Percentiles rank a stretch among this genome's conserved stretches.
Conservation (phyloP, 2,888 invertebrate species). For the Acanthococcus lagerstroemiae region DNA sequence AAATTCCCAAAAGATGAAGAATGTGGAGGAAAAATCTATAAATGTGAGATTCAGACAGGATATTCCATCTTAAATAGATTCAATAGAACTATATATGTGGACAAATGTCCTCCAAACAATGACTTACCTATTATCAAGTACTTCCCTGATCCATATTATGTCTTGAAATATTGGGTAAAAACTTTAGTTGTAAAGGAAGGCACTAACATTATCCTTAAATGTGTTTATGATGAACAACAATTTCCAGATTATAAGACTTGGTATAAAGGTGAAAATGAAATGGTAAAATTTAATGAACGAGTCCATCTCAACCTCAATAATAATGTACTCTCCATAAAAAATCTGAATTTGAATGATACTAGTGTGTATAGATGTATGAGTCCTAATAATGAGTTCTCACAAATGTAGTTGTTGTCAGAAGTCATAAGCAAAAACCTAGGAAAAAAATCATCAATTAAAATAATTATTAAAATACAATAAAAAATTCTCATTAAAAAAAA, state of each 20-base stretch:
- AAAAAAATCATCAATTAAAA: not conserved
- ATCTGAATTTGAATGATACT: not conserved
- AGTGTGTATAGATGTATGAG: not conserved
- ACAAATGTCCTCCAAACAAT: not conserved
- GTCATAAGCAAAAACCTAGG: not conserved
- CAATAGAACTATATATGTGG: not conserved
- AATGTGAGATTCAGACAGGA: not conserved
- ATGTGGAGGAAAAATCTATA: constrained; percentile 3
- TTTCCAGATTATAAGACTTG: not conserved
- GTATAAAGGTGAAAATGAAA: not conserved
- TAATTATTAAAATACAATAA: no score
- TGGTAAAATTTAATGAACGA: not conserved
- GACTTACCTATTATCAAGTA: not conserved
- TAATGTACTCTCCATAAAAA: not conserved
- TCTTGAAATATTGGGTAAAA: not conserved
- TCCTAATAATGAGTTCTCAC: not conserved
- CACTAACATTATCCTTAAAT: not conserved
- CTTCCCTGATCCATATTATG: not conserved
- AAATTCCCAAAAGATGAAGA: constrained; percentile 11
- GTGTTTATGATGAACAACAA: not conserved
- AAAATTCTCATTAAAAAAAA: no score
- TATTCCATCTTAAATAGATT: not conserved
- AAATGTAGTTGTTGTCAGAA: no score
- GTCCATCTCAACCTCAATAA: not conserved
- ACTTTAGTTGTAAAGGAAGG: not conserved